Percentiles rank a stretch among this genome's conserved stretches.
phyloP scores from a whole-genome alignment of 2,797 vertebrate species.

The Prionace glauca region DNA sequence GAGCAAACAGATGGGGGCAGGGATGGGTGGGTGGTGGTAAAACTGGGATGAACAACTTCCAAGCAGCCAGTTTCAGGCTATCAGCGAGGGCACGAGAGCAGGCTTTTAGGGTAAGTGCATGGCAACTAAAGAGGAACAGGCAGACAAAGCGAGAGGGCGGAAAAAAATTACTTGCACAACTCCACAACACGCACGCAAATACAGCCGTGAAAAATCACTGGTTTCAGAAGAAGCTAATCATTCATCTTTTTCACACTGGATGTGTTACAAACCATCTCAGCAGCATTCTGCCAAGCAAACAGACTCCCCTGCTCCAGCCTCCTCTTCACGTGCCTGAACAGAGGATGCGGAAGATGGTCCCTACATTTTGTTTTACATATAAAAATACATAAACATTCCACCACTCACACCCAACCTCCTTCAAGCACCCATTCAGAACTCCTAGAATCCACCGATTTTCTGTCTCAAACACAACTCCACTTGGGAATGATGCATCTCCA shows the following conservation, averaged over 20 bases:
- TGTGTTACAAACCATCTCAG: neutral
- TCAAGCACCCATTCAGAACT: neutral
- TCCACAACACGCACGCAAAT: neutral
- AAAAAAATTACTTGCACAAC: neutral
- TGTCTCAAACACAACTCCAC: neutral
- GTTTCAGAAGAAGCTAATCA: neutral
- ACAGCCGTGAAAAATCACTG: neutral
- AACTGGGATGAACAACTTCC: neutral
- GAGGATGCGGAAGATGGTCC: neutral
- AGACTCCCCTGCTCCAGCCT: neutral
- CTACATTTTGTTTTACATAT: neutral
- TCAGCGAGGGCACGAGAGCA: neutral
- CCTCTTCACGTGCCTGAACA: neutral
- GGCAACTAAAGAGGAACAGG: conserved; percentile 1
- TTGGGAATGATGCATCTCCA: neutral
- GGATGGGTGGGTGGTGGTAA: neutral
- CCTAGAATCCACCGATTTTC: neutral
- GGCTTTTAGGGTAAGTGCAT: neutral
- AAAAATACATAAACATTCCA: no score
- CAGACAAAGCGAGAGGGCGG: neutral
- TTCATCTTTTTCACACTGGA: neutral
- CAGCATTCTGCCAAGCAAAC: neutral
- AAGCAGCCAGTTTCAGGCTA: neutral
- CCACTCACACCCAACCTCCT: no score
- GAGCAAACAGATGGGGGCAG: neutral